These are phyloP conservation scores for Verasper variegatus DNA, from an alignment of 2,113 vertebrate genomes.

Conservation along the genomic window DNA sequence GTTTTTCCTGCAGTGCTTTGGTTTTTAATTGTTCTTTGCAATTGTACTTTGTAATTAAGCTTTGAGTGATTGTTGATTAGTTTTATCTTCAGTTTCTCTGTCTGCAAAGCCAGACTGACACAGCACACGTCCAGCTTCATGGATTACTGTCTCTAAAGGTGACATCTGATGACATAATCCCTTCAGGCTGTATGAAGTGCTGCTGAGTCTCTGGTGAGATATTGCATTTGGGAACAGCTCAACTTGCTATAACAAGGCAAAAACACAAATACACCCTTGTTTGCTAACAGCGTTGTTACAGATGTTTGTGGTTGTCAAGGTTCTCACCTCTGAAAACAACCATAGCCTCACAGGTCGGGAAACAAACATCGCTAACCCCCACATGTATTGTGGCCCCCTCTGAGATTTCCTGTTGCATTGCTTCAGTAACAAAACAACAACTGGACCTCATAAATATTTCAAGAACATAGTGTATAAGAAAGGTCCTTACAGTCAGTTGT, in stretches of 20 bases:
- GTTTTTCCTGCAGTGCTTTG: neutral
- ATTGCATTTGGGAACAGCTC: slow-evolving; percentile 3
- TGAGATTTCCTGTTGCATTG: neutral
- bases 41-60: neutral
- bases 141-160: neutral
- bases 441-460: neutral
- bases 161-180: slow-evolving; percentile 14
- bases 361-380: slow-evolving; percentile 5
- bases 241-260: neutral
- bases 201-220: neutral
- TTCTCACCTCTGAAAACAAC: neutral
- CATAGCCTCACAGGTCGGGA: neutral
- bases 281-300: neutral
- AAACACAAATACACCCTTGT: neutral
- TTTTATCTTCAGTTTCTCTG: neutral
- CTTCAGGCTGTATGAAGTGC: slow-evolving; percentile 5
- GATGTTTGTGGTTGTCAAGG: neutral
- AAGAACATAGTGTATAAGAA: neutral
- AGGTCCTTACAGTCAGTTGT: slow-evolving; percentile 72
- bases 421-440: neutral
- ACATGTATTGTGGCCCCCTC: neutral
- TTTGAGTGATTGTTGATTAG: too few relatives aligned
- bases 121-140: neutral
- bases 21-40: neutral
- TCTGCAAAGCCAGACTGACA: neutral